Evolutionary conservation across 2,113 vertebrate species (phyloP), one percentile per base, ranked within the genome.

Genomic region (Jacana jacana): DNA sequence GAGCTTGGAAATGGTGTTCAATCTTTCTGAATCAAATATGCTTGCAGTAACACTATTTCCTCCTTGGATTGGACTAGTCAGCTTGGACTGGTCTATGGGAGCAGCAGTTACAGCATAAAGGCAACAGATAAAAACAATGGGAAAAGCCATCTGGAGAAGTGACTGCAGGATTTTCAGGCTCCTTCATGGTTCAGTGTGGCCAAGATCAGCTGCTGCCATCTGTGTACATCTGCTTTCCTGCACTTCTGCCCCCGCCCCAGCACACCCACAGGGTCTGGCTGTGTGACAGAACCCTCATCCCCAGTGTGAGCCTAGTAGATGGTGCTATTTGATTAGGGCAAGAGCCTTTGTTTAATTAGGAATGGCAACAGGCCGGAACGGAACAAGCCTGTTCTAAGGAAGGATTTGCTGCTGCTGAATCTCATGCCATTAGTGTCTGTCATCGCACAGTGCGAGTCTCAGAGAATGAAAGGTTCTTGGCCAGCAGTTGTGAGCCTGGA

Each of bases 231-330:
- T 82, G 60, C 60, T 73, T 68, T 66, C 27, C 70, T 71, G 39
- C 58, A 39, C 28, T 33, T 65, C 72, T 83, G 37, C 42, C 42
- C 15, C 11, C 9, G n/a, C 14, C 9, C 8, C 11, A 13, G 5
- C 17, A 7, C 1, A n/a, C 13, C 44, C 57, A 19, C 2, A 2
- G 23, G 30, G 55, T 82, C 80, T 63, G 52, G 55, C 55, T 63
- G 66, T 66, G 55, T 17, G 70, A 57, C 27, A 39, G 54, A 40
- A 19, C 1, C 4, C 60, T 30, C 8, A 33, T 33, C 11, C 22
- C 2, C 0, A 1, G 9, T 4, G 8, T 35, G 31, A 91, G 40
- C 66, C n/a, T 37, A 7, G 55, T 10, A 58, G 71, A 75, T 0
- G 0, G 30, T 52, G 90, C 72, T 91, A 1, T 46, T 71, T 77